These are phyloP conservation scores for Eledone cirrhosa DNA, from an alignment of 2,888 invertebrate genomes.

Conservation along the genomic window DNA sequence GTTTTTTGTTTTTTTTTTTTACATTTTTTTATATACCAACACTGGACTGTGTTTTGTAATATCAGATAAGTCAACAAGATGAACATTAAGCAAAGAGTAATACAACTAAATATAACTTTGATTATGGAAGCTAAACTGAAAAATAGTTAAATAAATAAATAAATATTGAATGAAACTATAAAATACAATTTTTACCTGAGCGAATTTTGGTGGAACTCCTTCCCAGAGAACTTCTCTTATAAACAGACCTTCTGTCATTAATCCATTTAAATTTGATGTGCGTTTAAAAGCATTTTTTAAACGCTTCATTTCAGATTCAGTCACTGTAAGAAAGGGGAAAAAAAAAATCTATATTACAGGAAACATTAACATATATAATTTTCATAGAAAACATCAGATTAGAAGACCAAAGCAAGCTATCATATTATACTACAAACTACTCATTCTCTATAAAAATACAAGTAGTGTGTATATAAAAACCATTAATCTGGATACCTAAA, in stretches of 20 bases:
- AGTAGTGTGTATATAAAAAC: no score
- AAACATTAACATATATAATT: no score
- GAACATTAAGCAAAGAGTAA: not conserved
- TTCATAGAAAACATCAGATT: no score
- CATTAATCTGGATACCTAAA: no score
- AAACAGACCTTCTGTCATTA: slow-evolving; percentile 78
- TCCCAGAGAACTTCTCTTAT: slow-evolving; percentile 87
- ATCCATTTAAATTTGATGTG: slow-evolving; percentile 77
- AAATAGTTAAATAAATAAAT: not conserved
- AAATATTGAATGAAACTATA: not conserved
- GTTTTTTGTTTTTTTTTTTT: no score
- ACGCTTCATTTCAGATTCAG: slow-evolving; percentile 82
- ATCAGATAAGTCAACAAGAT: no score
- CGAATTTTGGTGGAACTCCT: slow-evolving; percentile 82
- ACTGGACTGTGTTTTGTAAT: no score
- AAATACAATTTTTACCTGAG: slow-evolving; percentile 71
- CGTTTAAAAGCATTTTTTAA: slow-evolving; percentile 88
- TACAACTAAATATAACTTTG: not conserved
- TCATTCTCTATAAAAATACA: no score
- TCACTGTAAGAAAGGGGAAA: slow-evolving; percentile 72
- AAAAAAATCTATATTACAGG: not conserved
- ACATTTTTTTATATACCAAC: no score
- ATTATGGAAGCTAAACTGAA: not conserved
- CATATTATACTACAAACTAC: no score
- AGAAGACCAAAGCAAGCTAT: no score